phyloP scores from a whole-genome alignment of 1,140 invertebrate genomes.

The Magallana ariakensis region DNA sequence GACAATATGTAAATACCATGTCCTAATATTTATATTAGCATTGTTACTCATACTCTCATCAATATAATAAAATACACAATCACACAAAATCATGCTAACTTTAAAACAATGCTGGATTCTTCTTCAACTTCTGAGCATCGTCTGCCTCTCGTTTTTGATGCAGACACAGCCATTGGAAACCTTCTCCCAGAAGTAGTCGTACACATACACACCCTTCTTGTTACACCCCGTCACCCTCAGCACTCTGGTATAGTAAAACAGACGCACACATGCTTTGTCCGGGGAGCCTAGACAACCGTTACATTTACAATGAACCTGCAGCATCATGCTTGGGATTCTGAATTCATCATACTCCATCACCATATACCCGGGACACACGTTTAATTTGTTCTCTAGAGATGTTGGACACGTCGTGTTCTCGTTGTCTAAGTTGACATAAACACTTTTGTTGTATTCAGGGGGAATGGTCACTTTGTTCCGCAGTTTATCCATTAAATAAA shows the following conservation, averaged over 20 bases:
- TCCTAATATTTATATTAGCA: background rate
- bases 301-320: conserved; percentile 2
- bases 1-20: background rate
- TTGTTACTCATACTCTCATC: background rate
- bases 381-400: background rate
- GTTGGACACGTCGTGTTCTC: background rate
- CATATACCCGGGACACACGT: background rate
- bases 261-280: background rate
- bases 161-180: background rate
- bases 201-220: background rate
- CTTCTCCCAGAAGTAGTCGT: background rate
- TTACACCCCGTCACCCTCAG: background rate
- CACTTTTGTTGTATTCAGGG: background rate
- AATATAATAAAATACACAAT: no score
- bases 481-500: no score
- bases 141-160: background rate
- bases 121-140: no score
- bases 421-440: background rate
- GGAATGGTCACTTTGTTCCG: background rate
- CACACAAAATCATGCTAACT: no score
- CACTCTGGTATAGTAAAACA: background rate
- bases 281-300: background rate
- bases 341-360: background rate
- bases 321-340: background rate
- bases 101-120: no score